Base-by-base conservation (phyloP, 2,113 vertebrate genomes). In the Tichodroma muraria region DNA sequence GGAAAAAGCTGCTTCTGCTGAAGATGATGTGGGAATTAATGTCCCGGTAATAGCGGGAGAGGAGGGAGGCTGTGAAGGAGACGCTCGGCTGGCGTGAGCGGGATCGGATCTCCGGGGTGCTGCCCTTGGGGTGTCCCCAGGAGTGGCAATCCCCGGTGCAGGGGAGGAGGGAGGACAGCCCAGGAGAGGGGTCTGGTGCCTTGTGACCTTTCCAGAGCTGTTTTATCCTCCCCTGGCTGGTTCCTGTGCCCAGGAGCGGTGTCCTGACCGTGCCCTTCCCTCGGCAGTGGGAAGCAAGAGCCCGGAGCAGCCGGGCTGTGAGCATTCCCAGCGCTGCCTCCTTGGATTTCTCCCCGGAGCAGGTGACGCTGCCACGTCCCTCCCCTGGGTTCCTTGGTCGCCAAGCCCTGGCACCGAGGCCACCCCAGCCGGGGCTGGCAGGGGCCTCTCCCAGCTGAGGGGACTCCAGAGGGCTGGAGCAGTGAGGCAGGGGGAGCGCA, bases 401-500 rank as follows among this genome's bases (percentile, higher is more conserved):
- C 66, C 4, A 1, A 31, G 0, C 30, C 25, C 66, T 3, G 1
- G 37, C 78, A 73, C 57, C 0, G 6, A 22, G 30, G 20, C 4
- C 64, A 25, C 5, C 25, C 19, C 47, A 35, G 33, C 7, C 23
- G 4, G 10, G 45, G 42, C 54, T 64, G 3, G 2, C 45, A 27
- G 47, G 6, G 0, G 6, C 11, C 54, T 37, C 19, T 64, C 54
- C 20, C 54, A 3, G 69, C 57, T 3, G 6, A 37, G 16, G 25
- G 10, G 50, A 5, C 16, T 3, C 23, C 52, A 5, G 22, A 20
- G 60, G 56, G 57, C 24, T 18, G 68, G 60, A n/a, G 31, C 2
- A 3, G 33, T 0, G 3, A 28, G 47, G 28, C 65, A 28, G 56
- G 35, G 33, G 0, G 3, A 42, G 24, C 4, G 0, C 2, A 1